Evolutionary conservation across 2,888 invertebrate genomes (phyloP).

Genomic region (Coleophora deauratella): DNA sequence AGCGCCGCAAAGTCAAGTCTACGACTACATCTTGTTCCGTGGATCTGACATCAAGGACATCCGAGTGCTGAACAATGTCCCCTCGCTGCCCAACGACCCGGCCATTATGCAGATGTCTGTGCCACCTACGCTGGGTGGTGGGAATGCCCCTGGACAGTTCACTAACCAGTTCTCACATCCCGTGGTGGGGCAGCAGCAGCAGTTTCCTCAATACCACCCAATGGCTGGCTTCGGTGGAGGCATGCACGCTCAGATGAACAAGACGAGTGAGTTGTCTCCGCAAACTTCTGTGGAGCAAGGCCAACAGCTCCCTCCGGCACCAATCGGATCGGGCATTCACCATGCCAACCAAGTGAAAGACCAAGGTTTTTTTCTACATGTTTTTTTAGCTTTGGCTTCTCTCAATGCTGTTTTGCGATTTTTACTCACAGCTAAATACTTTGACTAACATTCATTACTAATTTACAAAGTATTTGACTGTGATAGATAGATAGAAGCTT

Average conservation of each 20-base stretch:
- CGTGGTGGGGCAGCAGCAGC: conserved; percentile 76
- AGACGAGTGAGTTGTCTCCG: conserved; percentile 72
- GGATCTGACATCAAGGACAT: conserved; percentile 99
- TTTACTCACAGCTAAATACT: conserved; percentile 38
- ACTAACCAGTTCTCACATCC: conserved; percentile 80
- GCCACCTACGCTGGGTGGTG: conserved; percentile 79
- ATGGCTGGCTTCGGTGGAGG: conserved; percentile 68
- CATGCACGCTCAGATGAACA: conserved; percentile 60
- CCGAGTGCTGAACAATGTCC: conserved; percentile 92
- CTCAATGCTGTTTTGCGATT: conserved; percentile 61
- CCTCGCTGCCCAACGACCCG: conserved; percentile 94
- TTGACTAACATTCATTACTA: background rate
- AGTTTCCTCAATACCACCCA: conserved; percentile 64
- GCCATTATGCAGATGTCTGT: conserved; percentile 96
- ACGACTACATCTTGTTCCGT: conserved; percentile 98
- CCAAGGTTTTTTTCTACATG: conserved; percentile 63
- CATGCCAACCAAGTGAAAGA: conserved; percentile 71
- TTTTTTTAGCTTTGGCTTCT: conserved; percentile 46
- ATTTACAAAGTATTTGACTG: conserved; percentile 8
- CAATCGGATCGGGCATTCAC: conserved; percentile 65
- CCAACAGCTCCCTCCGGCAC: conserved; percentile 49
- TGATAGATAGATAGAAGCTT: conserved; percentile 3
- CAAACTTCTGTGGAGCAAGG: conserved; percentile 59
- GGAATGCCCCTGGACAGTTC: conserved; percentile 76
- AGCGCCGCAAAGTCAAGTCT: conserved; percentile 97